Evolutionary conservation across 2,113 vertebrate genomes (phyloP), one percentile per base, ranked within the genome.

Genomic region (Morone saxatilis): DNA sequence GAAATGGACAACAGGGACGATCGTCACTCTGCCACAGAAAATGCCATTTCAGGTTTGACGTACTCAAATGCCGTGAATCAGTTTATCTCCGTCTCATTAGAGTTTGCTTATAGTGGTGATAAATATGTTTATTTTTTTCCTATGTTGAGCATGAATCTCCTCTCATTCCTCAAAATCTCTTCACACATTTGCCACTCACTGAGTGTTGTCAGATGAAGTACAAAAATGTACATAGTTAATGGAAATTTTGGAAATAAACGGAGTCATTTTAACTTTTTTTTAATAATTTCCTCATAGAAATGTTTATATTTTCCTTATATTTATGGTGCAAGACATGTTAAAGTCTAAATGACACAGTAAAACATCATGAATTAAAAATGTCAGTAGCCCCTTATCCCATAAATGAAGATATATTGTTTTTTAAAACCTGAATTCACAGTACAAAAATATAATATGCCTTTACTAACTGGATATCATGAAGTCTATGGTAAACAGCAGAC

Each of bases 311-410:
- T 79, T 75, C 8, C 8, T 76, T 85, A 53, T 78, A 69, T 63
- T 89, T 62, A 88, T 74, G 85, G 60, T 79, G 78, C 78, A 76
- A 86, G 88, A 91, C 83, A 87, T 76, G 89, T 81, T 81, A 68
- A 92, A 73, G 82, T 89, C 84, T 88, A 81, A 86, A 92, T 91
- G 84, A 93, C 87, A 93, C 88, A 90, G 83, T 92, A 91, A 91
- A 90, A 95, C 86, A 88, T 84, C 88, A 93, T 82, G 53, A 93
- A 91, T 91, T 85, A 90, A 93, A 94, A 94, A 95, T 87, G 84
- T 94, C 93, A 92, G 93, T 96, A 96, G 95, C 95, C 96, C 96
- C 95, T 96, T 96, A 84, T 95, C 94, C 95, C 95, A 90, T 93
- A 89, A 93, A 92, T 94, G 91, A 94, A 94, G 91, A 93, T 91